These are phyloP conservation scores for Anolis carolinensis DNA, from an alignment of 2,113 vertebrate species.

Conservation along the genomic window DNA sequence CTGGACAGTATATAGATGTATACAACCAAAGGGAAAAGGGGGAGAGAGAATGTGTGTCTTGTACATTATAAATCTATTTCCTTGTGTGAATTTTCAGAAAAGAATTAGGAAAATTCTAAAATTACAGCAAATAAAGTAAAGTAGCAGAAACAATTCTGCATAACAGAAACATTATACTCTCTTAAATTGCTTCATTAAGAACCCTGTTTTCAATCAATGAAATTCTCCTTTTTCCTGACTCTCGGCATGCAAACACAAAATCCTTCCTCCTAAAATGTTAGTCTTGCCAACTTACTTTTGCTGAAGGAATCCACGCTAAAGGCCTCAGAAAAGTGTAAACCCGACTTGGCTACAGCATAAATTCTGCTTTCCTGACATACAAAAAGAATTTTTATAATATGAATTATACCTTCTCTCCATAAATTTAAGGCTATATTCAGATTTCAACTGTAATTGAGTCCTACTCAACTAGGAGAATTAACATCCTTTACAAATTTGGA, in stretches of 20 bases:
- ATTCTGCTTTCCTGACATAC: conserved; percentile 91
- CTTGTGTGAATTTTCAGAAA: not conserved
- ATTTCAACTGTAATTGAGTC: not conserved
- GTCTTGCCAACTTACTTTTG: conserved; percentile 82
- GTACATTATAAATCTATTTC: not conserved
- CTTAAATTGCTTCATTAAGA: not conserved
- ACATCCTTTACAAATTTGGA: not conserved
- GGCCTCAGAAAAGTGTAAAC: conserved; percentile 92
- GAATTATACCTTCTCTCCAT: not conserved
- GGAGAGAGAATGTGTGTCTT: not conserved
- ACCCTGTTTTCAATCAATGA: not conserved
- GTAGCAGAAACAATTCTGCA: not conserved
- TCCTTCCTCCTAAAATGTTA: not conserved
- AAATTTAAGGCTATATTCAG: not conserved
- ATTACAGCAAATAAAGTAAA: not conserved
- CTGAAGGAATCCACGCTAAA: conserved; percentile 80
- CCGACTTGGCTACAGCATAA: conserved; percentile 96
- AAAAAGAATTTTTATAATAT: conserved; percentile 58
- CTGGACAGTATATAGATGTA: conserved; percentile 9
- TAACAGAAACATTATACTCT: not conserved
- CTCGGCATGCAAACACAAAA: not conserved
- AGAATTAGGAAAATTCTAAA: not conserved
- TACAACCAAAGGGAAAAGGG: not conserved
- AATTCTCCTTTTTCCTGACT: not conserved
- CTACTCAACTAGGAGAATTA: not conserved